Conservation (phyloP, 2,888 invertebrate species). For the Ormyrus nitidulus region DNA sequence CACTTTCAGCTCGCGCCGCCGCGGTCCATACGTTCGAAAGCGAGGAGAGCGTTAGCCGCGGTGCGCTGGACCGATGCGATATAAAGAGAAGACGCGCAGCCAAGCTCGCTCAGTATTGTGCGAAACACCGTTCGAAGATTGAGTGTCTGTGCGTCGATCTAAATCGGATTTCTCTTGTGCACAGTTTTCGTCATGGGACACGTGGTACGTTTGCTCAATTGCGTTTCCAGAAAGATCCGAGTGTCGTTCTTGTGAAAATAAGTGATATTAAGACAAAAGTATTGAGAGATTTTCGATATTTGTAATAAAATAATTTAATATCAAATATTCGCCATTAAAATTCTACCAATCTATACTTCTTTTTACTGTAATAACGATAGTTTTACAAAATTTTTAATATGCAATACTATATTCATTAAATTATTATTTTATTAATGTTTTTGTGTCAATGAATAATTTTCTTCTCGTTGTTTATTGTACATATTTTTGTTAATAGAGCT, state of each 20-base stretch:
- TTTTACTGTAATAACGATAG: conserved; percentile 3
- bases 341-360: not conserved
- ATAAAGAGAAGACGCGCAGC: conserved; percentile 65
- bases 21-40: conserved; percentile 42
- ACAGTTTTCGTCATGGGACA: conserved; percentile 62
- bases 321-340: too few species aligned
- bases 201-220: conserved; percentile 64
- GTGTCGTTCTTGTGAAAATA: too few species aligned
- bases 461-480: not conserved
- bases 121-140: conserved; percentile 9
- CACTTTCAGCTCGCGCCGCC: conserved; percentile 58
- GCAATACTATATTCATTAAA: not conserved
- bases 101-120: conserved; percentile 61
- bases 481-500: conserved; percentile 57
- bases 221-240: too few species aligned
- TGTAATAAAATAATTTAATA: too few species aligned
- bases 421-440: not conserved
- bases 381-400: not conserved
- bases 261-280: too few species aligned
- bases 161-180: not conserved
- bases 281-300: too few species aligned
- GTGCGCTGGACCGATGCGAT: conserved; percentile 59
- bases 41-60: conserved; percentile 54
- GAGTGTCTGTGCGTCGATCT: not conserved
- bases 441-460: not conserved